phyloP scores from a whole-genome alignment of 2,888 invertebrate genomes.

The Dione juno region DNA sequence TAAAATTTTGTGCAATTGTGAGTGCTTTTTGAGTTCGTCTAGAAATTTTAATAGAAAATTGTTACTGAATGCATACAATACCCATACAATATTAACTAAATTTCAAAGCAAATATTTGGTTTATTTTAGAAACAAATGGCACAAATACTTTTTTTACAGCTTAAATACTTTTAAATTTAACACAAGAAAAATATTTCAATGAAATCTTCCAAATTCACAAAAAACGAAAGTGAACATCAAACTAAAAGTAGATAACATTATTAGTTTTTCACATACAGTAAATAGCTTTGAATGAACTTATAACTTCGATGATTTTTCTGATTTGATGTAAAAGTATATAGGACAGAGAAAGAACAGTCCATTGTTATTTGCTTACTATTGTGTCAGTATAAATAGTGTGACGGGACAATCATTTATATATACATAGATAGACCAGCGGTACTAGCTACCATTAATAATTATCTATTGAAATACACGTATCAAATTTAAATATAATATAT shows the following conservation, averaged over 20 bases:
- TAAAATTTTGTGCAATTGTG: not conserved
- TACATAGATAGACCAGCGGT: not conserved
- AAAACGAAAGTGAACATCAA: not conserved
- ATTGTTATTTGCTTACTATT: constrained; percentile 25
- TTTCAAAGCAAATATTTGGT: not conserved
- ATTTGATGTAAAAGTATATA: constrained; percentile 21
- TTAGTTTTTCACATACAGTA: not conserved
- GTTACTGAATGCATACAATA: not conserved
- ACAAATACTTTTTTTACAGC: not conserved
- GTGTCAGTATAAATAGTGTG: constrained; percentile 19
- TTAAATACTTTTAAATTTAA: not conserved
- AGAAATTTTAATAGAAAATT: not conserved
- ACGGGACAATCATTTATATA: constrained; percentile 7
- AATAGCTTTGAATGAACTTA: not conserved
- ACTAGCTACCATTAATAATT: not conserved
- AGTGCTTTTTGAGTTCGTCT: not conserved
- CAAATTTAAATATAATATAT: not conserved
- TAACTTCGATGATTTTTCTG: not conserved
- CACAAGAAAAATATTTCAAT: not conserved
- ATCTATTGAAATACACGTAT: not conserved
- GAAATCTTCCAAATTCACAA: not conserved
- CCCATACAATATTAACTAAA: not conserved
- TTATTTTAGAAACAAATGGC: not conserved
- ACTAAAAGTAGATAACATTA: not conserved
- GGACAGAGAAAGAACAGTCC: constrained; percentile 5